Base-by-base conservation (phyloP, 53 echinoderm and acorn worm genomes). In the Echinometra lucunter region DNA sequence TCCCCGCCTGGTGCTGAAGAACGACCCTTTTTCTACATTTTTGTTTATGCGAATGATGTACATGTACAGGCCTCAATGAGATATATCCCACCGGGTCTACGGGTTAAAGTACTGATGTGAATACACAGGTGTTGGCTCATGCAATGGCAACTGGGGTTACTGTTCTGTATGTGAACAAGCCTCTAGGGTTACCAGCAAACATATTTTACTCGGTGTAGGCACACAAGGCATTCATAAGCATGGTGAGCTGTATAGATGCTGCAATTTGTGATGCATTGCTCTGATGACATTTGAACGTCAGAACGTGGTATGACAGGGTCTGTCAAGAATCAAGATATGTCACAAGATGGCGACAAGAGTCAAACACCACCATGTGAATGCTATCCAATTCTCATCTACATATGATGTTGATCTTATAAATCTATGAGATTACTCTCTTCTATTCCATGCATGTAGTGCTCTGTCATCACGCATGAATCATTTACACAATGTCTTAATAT, bases 361-460 rank as follows among this genome's bases (percentile, higher is more conserved):
- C 72, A 35, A 72, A 72, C 72, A 72, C 13, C 72, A 72, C 13
- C 9, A 70, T 34, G 72, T 35, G 72, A 11, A 72, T 72, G 72
- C 32, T 35, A 72, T 72, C 16, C 32, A 16, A 72, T 72, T 35
- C 32, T 34, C 35, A 9, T 72, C 28, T 4, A 53, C 53, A 53
- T 53, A 13, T 72, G 13, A 72, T 72, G 72, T 72, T 72, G 72
- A 72, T 72, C 72, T 35, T 72, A 72, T 72, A 35, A 72, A 32
- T 72, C 72, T 72, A 72, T 32, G 16, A 15, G 72, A 72, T 30
- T 72, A 34, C 72, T 72, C 32, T 72, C 72, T 72, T 34, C 30
- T 30, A 12, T 32, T 34, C 6, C 32, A 35, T 2, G 32, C 34
- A 60, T 23, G 60, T 63, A 63, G 23, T 72, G 72, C 13, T 35